Evolutionary conservation across 1,140 invertebrate genomes (phyloP), one percentile per base, ranked within the genome.

Genomic region (Mya arenaria): DNA sequence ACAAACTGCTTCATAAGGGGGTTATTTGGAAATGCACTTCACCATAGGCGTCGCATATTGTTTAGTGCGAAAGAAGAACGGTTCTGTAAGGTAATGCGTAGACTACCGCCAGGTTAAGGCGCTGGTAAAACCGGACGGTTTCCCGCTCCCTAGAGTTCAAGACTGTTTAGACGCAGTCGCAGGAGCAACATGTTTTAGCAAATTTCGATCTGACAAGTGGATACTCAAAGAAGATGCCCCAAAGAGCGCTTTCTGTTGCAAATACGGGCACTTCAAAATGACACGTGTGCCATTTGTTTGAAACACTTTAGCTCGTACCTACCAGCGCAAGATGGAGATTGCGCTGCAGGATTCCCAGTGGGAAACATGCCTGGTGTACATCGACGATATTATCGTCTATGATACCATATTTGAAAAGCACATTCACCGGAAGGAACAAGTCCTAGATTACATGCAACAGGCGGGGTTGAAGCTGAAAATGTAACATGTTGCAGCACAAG

Each of bases 291-390:
- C 41, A 13, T 48, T 48, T 48, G 41, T 10, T 48, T 13, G 10
- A 19, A 48, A 10, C 41, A 48, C 10, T 48, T 13, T 10, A 13
- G 41, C 10, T 13, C 10, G 10, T 48, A 48, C 41, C 10, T 48
- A 13, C 19, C 41, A 48, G 19, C 41, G 36, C 15, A 52, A 3
- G n/a, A 44, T 28, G 5, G 66, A 69, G 30, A 3, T 69, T 44
- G 66, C 66, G 19, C 23, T 48, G 36, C 1, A 73, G 23, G 41
- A 52, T 34, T 34, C 36, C 4, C 66, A 69, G 19, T 69, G 66
- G 66, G 32, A 69, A 28, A 69, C 44, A 69, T 69, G 66, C 19
- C 41, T 69, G 15, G 48, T 48, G 1, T 69, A n/a, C n/a, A n/a
- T n/a, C 32, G 17, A 69, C 48, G 5, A 41, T 32, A 44, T 36